Evolutionary conservation across 2,888 invertebrate species (phyloP).

Genomic region (Drosophila mettleri): DNA sequence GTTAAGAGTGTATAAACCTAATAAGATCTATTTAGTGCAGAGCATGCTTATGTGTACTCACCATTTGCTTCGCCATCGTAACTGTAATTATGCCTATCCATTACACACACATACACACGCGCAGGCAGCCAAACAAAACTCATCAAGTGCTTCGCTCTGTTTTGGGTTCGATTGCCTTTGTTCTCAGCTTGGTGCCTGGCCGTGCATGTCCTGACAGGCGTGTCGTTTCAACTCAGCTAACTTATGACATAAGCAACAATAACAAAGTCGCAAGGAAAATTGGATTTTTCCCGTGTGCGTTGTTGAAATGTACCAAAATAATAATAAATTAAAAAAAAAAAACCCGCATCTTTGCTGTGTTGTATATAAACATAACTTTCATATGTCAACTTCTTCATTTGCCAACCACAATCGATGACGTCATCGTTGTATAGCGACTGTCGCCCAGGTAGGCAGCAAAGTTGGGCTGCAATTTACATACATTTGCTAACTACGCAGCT

Average conservation of each 20-base stretch:
- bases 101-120: constrained; percentile 16
- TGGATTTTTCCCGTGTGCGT: constrained; percentile 16
- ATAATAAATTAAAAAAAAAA: no score
- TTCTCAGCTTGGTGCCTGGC: constrained; percentile 32
- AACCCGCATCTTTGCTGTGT: constrained; percentile 1
- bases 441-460: constrained; percentile 42
- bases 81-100: constrained; percentile 57
- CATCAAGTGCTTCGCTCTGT: constrained; percentile 51
- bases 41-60: background rate
- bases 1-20: no score
- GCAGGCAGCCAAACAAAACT: constrained; percentile 12
- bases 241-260: constrained; percentile 51
- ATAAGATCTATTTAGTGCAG: background rate
- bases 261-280: constrained; percentile 29
- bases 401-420: constrained; percentile 43
- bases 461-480: constrained; percentile 30
- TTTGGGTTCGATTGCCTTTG: constrained; percentile 30
- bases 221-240: constrained; percentile 26
- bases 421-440: constrained; percentile 52
- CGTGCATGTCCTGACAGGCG: constrained; percentile 16
- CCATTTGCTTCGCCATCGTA: constrained; percentile 10
- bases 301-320: constrained; percentile 1
- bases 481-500: constrained; percentile 47
- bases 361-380: background rate
- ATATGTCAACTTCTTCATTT: background rate